Conservation (phyloP, 1,140 invertebrate genomes). For the Lepidostoma basale region DNA sequence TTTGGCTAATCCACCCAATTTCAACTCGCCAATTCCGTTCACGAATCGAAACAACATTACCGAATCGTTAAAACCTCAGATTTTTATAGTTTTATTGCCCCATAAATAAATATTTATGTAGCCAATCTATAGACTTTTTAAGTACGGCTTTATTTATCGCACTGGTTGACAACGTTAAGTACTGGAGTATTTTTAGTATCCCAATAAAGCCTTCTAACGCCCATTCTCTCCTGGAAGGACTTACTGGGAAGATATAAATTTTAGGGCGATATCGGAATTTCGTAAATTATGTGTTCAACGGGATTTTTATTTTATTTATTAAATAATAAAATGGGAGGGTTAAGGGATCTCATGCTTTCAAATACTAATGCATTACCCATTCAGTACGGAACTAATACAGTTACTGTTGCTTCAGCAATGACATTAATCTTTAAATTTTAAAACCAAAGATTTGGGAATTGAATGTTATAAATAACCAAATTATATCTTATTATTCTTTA, state of each 20-base stretch:
- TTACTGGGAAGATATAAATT: background rate
- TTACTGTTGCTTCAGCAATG: too few relatives aligned
- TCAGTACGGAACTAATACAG: too few relatives aligned
- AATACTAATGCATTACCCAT: too few relatives aligned
- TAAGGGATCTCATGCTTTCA: background rate
- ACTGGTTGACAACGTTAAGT: conserved; percentile 8
- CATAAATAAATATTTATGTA: conserved; percentile 3
- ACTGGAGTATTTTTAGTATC: conserved; percentile 10
- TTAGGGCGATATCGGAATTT: background rate
- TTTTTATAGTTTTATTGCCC: background rate
- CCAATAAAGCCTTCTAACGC: conserved; percentile 12
- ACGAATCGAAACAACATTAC: too few relatives aligned
- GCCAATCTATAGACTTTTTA: background rate
- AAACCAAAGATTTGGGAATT: too few relatives aligned
- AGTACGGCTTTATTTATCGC: conserved; percentile 4
- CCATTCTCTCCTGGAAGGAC: background rate
- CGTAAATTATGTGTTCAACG: conserved; percentile 1
- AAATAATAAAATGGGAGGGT: background rate
- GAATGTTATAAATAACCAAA: too few relatives aligned
- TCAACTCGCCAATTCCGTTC: too few relatives aligned
- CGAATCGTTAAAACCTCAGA: too few relatives aligned
- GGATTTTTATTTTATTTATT: conserved; percentile 2
- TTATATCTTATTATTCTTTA: too few relatives aligned
- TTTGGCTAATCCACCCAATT: too few relatives aligned
- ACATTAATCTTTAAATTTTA: too few relatives aligned